Percentiles rank a stretch among this genome's conserved stretches.
These are phyloP conservation scores for Megamerina dolium DNA, from an alignment of 2,888 invertebrate species.

Conservation along the genomic window DNA sequence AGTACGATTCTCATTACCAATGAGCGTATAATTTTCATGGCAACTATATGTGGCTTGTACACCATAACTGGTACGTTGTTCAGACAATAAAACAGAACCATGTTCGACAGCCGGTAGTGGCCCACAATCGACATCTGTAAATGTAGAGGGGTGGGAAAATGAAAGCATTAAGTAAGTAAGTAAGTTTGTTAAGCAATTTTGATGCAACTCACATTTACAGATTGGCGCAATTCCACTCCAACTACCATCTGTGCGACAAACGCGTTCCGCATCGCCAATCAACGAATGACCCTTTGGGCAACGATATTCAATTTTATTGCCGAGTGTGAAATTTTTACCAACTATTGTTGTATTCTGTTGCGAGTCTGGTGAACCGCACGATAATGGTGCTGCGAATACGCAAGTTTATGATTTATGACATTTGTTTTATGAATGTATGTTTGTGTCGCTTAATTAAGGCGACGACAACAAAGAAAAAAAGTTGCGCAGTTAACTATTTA, in stretches of 20 bases:
- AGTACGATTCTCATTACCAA: constrained; percentile 64
- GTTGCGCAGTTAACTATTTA: not conserved
- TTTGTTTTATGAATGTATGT: too few species aligned
- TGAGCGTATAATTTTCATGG: constrained; percentile 77
- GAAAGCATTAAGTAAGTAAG: too few species aligned
- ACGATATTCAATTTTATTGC: constrained; percentile 64
- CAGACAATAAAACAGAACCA: constrained; percentile 62
- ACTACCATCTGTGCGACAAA: constrained; percentile 68
- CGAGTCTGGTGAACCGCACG: constrained; percentile 85
- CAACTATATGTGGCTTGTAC: constrained; percentile 73
- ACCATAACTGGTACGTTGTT: constrained; percentile 71
- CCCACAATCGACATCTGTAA: constrained; percentile 77
- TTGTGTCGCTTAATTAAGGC: too few species aligned
- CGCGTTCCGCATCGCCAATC: constrained; percentile 61
- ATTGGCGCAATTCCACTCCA: constrained; percentile 78
- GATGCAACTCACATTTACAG: constrained; percentile 72
- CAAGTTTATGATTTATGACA: too few species aligned
- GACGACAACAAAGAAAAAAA: too few species aligned
- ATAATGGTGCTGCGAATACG: constrained; percentile 69
- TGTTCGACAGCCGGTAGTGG: constrained; percentile 62
- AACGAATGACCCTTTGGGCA: constrained; percentile 81
- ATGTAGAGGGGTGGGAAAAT: not conserved
- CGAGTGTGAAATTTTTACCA: constrained; percentile 64
- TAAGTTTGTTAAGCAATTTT: not conserved
- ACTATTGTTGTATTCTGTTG: constrained; percentile 73